Evolutionary conservation across 2,113 vertebrate genomes (phyloP).

Genomic region (Otolemur garnettii): DNA sequence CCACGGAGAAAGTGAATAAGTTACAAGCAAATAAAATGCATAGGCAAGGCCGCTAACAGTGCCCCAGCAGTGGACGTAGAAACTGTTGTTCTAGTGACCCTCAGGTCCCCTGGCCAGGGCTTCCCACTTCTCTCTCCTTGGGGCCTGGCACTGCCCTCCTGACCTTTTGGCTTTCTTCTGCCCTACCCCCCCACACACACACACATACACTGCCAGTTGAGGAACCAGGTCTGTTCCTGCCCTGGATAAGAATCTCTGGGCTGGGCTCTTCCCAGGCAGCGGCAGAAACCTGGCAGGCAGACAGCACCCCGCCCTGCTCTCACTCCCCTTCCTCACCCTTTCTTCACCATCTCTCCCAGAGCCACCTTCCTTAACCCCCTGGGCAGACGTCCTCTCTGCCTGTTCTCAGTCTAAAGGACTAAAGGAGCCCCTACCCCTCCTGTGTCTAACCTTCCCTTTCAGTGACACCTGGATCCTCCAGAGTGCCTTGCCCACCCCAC

Average conservation of each 20-base stretch:
- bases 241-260: constrained; percentile 82
- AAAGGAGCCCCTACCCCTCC: background rate
- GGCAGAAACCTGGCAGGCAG: constrained; percentile 70
- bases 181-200: background rate
- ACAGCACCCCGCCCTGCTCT: constrained; percentile 6
- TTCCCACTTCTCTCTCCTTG: background rate
- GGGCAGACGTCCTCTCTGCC: background rate
- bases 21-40: too few relatives aligned
- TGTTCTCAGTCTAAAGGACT: background rate
- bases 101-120: background rate
- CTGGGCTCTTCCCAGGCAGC: constrained; percentile 71
- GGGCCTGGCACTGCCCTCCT: constrained; percentile 55
- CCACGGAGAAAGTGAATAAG: background rate
- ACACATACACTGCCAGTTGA: constrained; percentile 60
- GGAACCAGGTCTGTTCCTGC: constrained; percentile 82
- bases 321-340: background rate
- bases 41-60: accelerated
- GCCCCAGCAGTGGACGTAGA: background rate
- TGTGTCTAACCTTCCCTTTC: background rate
- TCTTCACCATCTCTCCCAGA: background rate
- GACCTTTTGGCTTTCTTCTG: constrained; percentile 70
- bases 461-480: background rate
- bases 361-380: background rate
- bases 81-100: too few relatives aligned
- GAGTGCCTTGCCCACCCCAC: background rate